phyloP scores from a whole-genome alignment of 2,113 vertebrate genomes.

The Albula goreensis region DNA sequence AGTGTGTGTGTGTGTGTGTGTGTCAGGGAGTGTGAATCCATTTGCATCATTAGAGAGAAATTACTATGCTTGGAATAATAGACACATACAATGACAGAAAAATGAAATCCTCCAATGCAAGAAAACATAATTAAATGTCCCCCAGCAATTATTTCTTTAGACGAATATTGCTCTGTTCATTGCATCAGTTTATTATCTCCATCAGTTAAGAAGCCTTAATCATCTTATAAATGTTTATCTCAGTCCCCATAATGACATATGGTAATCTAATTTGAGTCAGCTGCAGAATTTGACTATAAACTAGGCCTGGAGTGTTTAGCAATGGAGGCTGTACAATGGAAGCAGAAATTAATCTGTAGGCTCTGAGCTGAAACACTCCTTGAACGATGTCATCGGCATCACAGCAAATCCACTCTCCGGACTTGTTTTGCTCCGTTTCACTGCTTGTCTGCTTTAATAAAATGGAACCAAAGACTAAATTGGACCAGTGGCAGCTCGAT shows the following conservation, averaged over 20 bases:
- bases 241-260: not conserved
- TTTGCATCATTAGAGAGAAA: not conserved
- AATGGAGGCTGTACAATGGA: not conserved
- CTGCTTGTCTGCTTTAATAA: not conserved
- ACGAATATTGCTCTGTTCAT: constrained; percentile 2
- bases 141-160: not conserved
- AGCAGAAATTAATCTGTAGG: not conserved
- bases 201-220: not conserved
- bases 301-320: not conserved
- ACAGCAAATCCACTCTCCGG: not conserved
- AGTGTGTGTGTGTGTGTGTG: not conserved
- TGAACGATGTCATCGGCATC: not conserved
- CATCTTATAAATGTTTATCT: not conserved
- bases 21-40: not conserved
- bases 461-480: not conserved
- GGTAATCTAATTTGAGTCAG: not conserved
- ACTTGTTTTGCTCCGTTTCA: not conserved
- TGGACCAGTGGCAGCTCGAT: not conserved
- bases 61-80: not conserved
- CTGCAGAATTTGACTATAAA: not conserved
- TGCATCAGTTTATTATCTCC: not conserved
- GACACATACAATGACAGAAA: constrained; percentile 6
- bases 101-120: constrained; percentile 13
- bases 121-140: constrained; percentile 8
- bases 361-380: not conserved